Percentiles rank a stretch among this genome's conserved stretches.
These are phyloP conservation scores for Chitala chitala DNA, from an alignment of 2,113 vertebrate species.

Conservation along the genomic window DNA sequence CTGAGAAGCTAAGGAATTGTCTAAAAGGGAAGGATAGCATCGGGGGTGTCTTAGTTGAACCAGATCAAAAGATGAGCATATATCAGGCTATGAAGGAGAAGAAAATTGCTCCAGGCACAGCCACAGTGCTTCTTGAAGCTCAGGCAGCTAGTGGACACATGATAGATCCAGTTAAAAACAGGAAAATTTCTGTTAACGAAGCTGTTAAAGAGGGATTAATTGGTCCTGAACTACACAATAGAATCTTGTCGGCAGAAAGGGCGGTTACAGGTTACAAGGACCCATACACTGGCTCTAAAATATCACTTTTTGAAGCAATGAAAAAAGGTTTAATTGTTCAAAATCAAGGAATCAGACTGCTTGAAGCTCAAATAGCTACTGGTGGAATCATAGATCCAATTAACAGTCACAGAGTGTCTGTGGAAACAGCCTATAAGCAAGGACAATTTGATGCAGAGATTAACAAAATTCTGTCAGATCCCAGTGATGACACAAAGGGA, in stretches of 20 bases:
- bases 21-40: slow-evolving; percentile 78
- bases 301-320: slow-evolving; percentile 95
- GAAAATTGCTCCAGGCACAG: slow-evolving; percentile 78
- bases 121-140: slow-evolving; percentile 81
- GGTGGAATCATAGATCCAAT: slow-evolving; percentile 85
- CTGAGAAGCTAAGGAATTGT: slow-evolving; percentile 67
- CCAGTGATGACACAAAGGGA: slow-evolving; percentile 78
- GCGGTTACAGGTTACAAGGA: slow-evolving; percentile 89
- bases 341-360: slow-evolving; percentile 81
- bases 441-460: slow-evolving; percentile 79
- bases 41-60: slow-evolving; percentile 73
- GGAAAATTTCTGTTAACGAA: slow-evolving; percentile 76
- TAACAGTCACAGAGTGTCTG: slow-evolving; percentile 78
- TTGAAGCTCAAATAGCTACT: slow-evolving; percentile 90
- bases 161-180: slow-evolving; percentile 74
- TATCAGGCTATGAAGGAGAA: slow-evolving; percentile 81
- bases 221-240: slow-evolving; percentile 89
- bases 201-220: slow-evolving; percentile 84
- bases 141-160: slow-evolving; percentile 89
- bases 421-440: slow-evolving; percentile 70
- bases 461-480: slow-evolving; percentile 69
- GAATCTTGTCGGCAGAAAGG: slow-evolving; percentile 83
- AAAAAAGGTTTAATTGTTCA: slow-evolving; percentile 75
- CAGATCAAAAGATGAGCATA: slow-evolving; percentile 76
- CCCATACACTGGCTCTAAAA: slow-evolving; percentile 80